Base-by-base conservation (phyloP, 37 sponge, comb jelly and placozoan species). In the Haliclona indistincta region DNA sequence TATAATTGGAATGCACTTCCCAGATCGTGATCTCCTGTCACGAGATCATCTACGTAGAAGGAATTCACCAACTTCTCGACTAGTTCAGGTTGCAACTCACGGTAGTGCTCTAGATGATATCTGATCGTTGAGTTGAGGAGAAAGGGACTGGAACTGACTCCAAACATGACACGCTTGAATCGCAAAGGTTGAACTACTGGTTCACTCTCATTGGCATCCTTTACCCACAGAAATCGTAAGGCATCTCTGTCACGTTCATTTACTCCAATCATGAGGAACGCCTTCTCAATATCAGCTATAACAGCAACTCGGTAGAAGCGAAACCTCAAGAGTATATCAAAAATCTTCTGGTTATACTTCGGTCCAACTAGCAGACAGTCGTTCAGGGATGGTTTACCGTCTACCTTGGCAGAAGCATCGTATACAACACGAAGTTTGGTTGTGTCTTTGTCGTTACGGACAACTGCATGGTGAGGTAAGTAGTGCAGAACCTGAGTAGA, bases 81-180 rank as follows among this genome's bases (percentile, higher is more conserved):
- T 56, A 67, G 4, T 29, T 74, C 47, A 35, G 68, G 83, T 15
- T 82, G 58, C 5, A 45, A 22, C 6, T 35, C 3, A 8, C 26
- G 13, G 25, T 65, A 43, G 17, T 52, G 28, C 28, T 67, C 49
- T 26, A 82, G 30, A 63, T 82, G 83, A 37, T 74, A 63, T 34
- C 60, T 28, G 39, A 82, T 66, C 11, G 75, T 82, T 5, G 75
- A 58, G 56, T 82, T 82, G 8, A 82, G 61, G 17, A 82, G 49
- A 34, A 82, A 82, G 2, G 75, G 83, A 47, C 83, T 82, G 19
- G 75, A 82, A 7, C 68, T 67, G 23, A 74, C 83, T 33, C 83
- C 83, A 64, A 82, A 82, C 32, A 82, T 68, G 7, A 82, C 83
- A 1, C 75, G 23, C 4, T 73, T 38, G 38, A 82, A 77, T 43